A percentile compares a stretch with the other conserved stretches of the same genome.
These are phyloP conservation scores for Dichetophora obliterata DNA, from an alignment of 2,888 invertebrate genomes.

Conservation along the genomic window DNA sequence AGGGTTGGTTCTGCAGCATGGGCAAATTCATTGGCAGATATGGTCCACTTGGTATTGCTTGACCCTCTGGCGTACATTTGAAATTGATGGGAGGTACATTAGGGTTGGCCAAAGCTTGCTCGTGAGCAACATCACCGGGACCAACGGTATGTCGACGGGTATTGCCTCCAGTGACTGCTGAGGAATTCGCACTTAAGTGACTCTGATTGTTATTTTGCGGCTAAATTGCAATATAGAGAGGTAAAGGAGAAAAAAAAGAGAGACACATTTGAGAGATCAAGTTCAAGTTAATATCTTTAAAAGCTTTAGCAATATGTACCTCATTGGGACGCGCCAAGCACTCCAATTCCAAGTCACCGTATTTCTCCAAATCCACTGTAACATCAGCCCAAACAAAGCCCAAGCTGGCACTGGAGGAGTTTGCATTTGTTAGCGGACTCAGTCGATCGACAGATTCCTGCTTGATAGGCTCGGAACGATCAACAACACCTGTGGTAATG, in stretches of 20 bases:
- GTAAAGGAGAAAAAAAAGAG: neutral
- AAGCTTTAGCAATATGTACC: conserved; percentile 50
- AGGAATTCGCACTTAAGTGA: conserved; percentile 57
- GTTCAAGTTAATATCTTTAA: neutral
- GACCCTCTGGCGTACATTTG: conserved; percentile 62
- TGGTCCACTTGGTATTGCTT: conserved; percentile 63
- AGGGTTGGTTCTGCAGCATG: conserved; percentile 84
- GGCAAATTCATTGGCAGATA: conserved; percentile 89
- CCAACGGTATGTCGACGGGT: conserved; percentile 93
- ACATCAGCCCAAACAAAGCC: conserved; percentile 65
- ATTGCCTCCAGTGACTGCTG: conserved; percentile 68
- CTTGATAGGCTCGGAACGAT: conserved; percentile 70
- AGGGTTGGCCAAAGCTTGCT: conserved; percentile 77
- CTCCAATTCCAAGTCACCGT: conserved; percentile 66
- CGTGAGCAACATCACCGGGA: conserved; percentile 89
- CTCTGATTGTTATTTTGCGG: conserved; percentile 57
- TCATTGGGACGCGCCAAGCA: conserved; percentile 63
- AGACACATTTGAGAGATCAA: too few species aligned
- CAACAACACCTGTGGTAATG: conserved; percentile 76
- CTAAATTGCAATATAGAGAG: conserved; percentile 33
- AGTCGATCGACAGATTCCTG: conserved; percentile 68
- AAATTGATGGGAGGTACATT: conserved; percentile 67
- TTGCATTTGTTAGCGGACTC: conserved; percentile 67
- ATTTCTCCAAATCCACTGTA: conserved; percentile 68
- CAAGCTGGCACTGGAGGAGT: conserved; percentile 53